Evolutionary conservation across 2,113 vertebrate species (phyloP).

Genomic region (Clarias gariepinus): DNA sequence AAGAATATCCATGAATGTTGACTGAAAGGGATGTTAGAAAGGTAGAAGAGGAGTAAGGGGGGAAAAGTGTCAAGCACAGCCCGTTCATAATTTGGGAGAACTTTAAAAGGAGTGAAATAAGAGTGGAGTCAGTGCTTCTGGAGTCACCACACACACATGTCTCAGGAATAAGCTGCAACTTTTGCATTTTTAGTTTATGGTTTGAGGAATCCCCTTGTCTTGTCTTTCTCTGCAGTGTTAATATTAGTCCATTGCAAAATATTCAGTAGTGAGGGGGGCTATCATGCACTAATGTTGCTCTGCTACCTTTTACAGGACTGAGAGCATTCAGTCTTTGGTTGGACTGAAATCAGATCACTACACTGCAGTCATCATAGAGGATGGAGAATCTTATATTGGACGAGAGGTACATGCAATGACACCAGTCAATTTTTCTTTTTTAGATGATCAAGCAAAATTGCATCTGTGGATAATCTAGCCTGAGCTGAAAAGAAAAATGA

Average conservation of each 20-base stretch:
- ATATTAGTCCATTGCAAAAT: background rate
- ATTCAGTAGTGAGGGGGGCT: constrained; percentile 10
- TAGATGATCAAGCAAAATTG: constrained; percentile 18
- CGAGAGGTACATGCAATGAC: constrained; percentile 74
- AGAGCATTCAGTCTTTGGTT: constrained; percentile 68
- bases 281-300: constrained; percentile 18
- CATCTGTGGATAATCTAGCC: background rate
- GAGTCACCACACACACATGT: too few species aligned
- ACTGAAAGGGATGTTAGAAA: too few species aligned
- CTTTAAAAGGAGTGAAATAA: too few species aligned
- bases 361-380: constrained; percentile 79
- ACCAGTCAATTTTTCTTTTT: background rate
- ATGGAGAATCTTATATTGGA: constrained; percentile 75
- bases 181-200: too few species aligned
- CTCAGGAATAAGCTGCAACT: too few species aligned
- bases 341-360: constrained; percentile 63
- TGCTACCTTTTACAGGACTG: constrained; percentile 61
- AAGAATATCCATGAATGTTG: too few species aligned
- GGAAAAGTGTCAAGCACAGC: too few species aligned
- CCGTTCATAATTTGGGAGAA: too few species aligned
- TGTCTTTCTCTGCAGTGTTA: background rate
- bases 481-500: background rate
- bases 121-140: too few species aligned
- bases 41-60: too few species aligned
- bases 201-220: background rate